Conservation (phyloP, 2,888 invertebrate genomes). For the Fissipunctia ypsillon region DNA sequence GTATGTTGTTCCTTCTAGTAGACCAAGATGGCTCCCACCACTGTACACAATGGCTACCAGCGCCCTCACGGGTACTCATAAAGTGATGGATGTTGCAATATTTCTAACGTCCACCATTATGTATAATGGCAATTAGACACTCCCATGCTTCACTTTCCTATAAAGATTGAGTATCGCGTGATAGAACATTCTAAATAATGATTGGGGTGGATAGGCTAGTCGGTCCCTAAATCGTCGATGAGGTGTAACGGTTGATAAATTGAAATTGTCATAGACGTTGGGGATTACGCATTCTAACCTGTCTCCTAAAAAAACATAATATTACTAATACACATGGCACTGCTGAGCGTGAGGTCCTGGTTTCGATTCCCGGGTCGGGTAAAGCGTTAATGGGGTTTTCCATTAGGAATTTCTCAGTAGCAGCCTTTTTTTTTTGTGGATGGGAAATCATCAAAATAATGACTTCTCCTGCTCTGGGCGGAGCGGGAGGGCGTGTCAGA, state of each 20-base stretch:
- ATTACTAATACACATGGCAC: no score
- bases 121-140: conserved; percentile 45
- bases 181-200: conserved; percentile 19
- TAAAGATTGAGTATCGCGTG: conserved; percentile 50
- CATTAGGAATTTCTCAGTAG: no score
- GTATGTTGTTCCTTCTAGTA: background rate
- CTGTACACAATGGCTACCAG: background rate
- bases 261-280: background rate
- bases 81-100: conserved; percentile 42
- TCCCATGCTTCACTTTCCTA: conserved; percentile 27
- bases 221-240: background rate
- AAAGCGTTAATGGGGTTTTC: no score
- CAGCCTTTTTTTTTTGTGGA: no score
- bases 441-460: no score
- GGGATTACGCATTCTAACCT: no score
- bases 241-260: background rate
- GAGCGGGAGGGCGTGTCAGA: no score
- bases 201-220: conserved; percentile 5
- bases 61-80: conserved; percentile 5
- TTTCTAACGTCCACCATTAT: conserved; percentile 38
- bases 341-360: no score
- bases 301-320: no score
- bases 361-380: no score
- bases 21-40: background rate
- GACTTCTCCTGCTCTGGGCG: no score